Evolutionary conservation across 2,113 vertebrate genomes (phyloP), one percentile per base, ranked within the genome.

Genomic region (Microcebus murinus): DNA sequence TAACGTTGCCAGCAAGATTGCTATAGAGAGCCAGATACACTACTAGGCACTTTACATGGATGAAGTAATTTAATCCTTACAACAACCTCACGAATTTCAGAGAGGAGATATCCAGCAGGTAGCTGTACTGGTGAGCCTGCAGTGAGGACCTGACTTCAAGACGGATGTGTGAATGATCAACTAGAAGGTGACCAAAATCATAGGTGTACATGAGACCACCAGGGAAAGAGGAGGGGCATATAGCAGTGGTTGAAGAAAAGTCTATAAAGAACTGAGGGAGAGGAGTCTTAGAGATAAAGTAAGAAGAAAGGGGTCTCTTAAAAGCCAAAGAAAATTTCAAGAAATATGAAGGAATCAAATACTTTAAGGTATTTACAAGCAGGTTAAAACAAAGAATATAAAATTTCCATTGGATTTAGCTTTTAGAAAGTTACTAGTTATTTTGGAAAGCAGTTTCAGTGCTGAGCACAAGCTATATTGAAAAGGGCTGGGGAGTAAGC

Each of bases 301-400:
- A 45, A 57, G 81, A 29, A 73, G 29, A 74, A 12, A 57, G 25
- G 74, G 34, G 36, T 65, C 11, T 80, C 20, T 20, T n/a, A 17
- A 59, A 94, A 57, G 73, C 25, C 31, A 88, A 68, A 83, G 29
- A 29, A 81, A 59, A n/a, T 79, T 65, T 74, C n/a, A 59, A 83
- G 42, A 83, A 90, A 57, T 42, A 88, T 21, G 13, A 87, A 70
- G 48, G 61, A 67, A 80, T 87, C 52, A 82, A 81, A 92, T 4
- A 67, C 50, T 82, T 85, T 55, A 25, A 90, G 84, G 11, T 67
- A 12, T 70, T 85, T 70, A 89, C 13, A 90, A 42, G 63, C n/a
- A 79, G 73, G 50, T 70, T 25, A 89, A 89, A 57, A 42, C 52
- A 94, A 90, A 90, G 25, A 86, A 79, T 83, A 36, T 70, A 87